These are phyloP conservation scores for Alosa sapidissima DNA, from an alignment of 2,797 vertebrate genomes.

Conservation along the genomic window DNA sequence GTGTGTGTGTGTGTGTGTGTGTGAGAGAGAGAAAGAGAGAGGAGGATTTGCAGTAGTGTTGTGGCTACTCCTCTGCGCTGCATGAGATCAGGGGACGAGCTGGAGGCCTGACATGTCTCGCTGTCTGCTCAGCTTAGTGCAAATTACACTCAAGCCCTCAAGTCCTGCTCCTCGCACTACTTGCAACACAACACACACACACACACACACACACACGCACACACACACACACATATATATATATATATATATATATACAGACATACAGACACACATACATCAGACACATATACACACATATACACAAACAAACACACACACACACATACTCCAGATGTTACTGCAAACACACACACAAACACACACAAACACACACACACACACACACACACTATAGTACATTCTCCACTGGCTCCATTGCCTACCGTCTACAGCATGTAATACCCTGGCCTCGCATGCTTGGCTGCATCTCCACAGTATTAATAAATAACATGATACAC, in stretches of 20 bases:
- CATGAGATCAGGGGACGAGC: slow-evolving; percentile 46
- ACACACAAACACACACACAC: neutral
- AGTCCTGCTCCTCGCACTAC: neutral
- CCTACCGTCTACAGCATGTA: neutral
- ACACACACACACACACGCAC: neutral
- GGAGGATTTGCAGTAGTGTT: neutral
- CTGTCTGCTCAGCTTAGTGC: slow-evolving; percentile 51
- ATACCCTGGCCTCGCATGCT: neutral
- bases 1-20: too few species aligned
- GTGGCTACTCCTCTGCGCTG: slow-evolving; percentile 16
- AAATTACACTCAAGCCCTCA: slow-evolving; percentile 23
- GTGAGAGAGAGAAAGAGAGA: neutral
- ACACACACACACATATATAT: neutral
- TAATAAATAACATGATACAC: neutral
- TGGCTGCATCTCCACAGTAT: neutral
- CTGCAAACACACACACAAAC: neutral
- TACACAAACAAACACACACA: neutral
- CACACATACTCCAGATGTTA: neutral
- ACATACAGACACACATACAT: neutral
- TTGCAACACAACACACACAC: neutral
- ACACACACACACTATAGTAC: neutral
- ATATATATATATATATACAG: neutral
- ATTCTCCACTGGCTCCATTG: neutral
- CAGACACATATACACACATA: neutral
- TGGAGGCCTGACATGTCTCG: slow-evolving; percentile 39